phyloP scores from a whole-genome alignment of 1,140 invertebrate genomes.

The Brachystomella parvula region DNA sequence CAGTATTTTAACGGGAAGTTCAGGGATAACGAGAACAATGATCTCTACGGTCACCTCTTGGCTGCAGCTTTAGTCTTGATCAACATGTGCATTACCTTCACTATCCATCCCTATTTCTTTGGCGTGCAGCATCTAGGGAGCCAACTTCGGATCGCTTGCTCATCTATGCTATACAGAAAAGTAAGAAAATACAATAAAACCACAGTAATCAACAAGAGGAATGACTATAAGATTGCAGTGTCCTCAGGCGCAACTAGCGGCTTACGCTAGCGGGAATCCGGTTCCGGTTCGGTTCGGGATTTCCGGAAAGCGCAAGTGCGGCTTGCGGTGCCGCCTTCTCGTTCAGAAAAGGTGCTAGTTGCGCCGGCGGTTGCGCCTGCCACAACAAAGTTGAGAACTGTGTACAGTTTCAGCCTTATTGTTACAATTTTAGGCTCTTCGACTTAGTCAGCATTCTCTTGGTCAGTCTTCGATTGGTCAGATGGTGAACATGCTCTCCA shows the following conservation, averaged over 20 bases:
- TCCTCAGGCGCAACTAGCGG: too few relatives aligned
- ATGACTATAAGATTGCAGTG: too few relatives aligned
- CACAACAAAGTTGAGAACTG: neutral
- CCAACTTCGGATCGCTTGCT: constrained; percentile 49
- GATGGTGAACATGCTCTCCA: constrained; percentile 85
- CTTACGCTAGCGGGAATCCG: too few relatives aligned
- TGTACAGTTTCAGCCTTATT: neutral
- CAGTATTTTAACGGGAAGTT: constrained; percentile 50
- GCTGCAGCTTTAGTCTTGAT: constrained; percentile 12
- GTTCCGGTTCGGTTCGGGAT: too few relatives aligned
- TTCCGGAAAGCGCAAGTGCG: too few relatives aligned
- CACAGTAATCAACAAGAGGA: too few relatives aligned
- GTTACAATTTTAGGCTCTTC: constrained; percentile 42
- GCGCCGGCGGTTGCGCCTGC: too few relatives aligned
- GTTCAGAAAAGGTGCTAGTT: too few relatives aligned
- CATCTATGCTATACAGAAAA: constrained; percentile 51
- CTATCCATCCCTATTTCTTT: constrained; percentile 53
- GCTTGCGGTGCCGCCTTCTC: too few relatives aligned
- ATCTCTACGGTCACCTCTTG: constrained; percentile 27
- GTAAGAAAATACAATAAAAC: constrained; percentile 40
- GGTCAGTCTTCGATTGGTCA: constrained; percentile 72
- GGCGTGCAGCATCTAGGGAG: constrained; percentile 47
- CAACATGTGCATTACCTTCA: constrained; percentile 41
- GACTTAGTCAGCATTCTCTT: constrained; percentile 57
- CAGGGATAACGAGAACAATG: neutral